Evolutionary conservation across 2,113 vertebrate species (phyloP).

Genomic region (Siniperca knerii): DNA sequence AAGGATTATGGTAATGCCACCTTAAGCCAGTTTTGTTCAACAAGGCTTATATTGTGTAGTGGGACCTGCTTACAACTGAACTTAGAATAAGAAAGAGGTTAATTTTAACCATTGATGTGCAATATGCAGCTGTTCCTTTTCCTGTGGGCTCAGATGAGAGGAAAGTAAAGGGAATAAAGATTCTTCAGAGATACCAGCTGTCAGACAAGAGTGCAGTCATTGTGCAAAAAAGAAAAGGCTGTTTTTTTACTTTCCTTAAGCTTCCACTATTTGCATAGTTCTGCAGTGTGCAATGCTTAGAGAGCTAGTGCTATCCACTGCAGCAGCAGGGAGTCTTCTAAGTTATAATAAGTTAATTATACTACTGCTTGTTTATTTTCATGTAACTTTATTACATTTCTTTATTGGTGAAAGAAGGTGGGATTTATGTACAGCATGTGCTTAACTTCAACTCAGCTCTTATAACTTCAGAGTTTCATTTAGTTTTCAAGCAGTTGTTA

Average conservation of each 20-base stretch:
- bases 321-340: neutral
- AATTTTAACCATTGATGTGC: slow-evolving; percentile 12
- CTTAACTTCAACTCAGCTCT: slow-evolving; percentile 1
- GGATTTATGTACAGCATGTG: neutral
- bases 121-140: neutral
- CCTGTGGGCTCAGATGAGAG: neutral
- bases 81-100: neutral
- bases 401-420: neutral
- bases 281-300: neutral
- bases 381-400: neutral
- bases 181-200: slow-evolving; percentile 7
- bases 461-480: neutral
- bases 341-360: neutral
- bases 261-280: neutral
- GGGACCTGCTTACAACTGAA: slow-evolving; percentile 18
- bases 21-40: slow-evolving; percentile 60
- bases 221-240: slow-evolving; percentile 4
- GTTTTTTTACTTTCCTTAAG: neutral
- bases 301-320: neutral
- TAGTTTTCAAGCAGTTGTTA: neutral
- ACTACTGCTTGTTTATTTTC: neutral
- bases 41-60: slow-evolving; percentile 23
- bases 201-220: slow-evolving; percentile 27
- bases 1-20: slow-evolving; percentile 59
- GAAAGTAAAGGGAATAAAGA: neutral